Conservation (phyloP, 37 sponge, comb jelly and placozoan species). For the Eunapius fragilis region DNA sequence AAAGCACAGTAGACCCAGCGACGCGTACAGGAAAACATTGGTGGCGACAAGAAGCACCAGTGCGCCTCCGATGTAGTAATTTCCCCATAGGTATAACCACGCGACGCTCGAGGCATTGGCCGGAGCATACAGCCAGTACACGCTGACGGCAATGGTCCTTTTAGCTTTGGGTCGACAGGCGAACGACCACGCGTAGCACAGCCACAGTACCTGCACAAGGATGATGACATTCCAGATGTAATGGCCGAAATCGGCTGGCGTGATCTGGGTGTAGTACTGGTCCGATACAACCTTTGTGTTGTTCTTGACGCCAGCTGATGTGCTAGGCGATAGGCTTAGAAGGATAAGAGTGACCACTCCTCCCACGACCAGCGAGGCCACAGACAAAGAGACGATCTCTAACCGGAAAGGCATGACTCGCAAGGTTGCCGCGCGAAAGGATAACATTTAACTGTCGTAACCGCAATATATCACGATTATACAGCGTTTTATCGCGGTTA, state of each 20-base stretch:
- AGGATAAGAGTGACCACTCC: too few species aligned
- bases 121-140: slow-evolving; percentile 14
- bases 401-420: too few species aligned
- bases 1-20: not conserved
- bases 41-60: slow-evolving; percentile 24
- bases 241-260: slow-evolving; percentile 45
- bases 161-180: slow-evolving; percentile 29
- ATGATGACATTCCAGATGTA: slow-evolving; percentile 57
- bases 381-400: too few species aligned
- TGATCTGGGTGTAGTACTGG: slow-evolving; percentile 23
- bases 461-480: too few species aligned
- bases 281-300: slow-evolving; percentile 3
- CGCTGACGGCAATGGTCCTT: slow-evolving; percentile 12
- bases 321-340: too few species aligned
- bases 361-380: too few species aligned
- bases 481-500: too few species aligned
- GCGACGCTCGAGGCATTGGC: slow-evolving; percentile 22
- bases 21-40: not conserved
- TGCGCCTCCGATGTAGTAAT: not conserved
- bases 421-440: too few species aligned
- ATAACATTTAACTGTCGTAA: too few species aligned
- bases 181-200: slow-evolving; percentile 55
- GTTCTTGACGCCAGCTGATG: too few species aligned
- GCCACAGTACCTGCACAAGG: slow-evolving; percentile 51
- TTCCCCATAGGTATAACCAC: slow-evolving; percentile 51